Percentiles rank a stretch among this genome's conserved stretches.
Evolutionary conservation across 2,113 vertebrate species (phyloP).

Genomic region (Rhizomys pruinosus): DNA sequence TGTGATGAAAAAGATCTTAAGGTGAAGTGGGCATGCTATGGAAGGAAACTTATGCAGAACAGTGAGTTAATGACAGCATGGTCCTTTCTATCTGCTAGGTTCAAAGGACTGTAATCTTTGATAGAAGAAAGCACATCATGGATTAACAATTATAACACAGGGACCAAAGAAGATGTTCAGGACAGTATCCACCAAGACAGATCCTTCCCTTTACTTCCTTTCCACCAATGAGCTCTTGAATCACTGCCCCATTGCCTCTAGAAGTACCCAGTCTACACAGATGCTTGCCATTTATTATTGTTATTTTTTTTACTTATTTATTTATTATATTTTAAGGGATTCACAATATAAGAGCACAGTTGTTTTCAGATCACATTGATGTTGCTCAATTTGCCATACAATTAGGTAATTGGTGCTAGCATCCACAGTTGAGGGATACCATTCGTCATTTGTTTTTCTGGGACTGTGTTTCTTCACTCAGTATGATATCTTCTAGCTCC

Average conservation of each 20-base stretch:
- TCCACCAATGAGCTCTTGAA: background rate
- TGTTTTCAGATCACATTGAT: too few relatives aligned
- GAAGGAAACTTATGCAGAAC: background rate
- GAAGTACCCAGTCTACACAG: background rate
- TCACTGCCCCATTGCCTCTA: background rate
- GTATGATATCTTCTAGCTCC: too few relatives aligned
- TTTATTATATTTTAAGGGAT: too few relatives aligned
- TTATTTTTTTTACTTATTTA: too few relatives aligned
- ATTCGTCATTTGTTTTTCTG: too few relatives aligned
- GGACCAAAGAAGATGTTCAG: background rate
- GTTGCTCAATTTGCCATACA: too few relatives aligned
- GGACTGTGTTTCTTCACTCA: too few relatives aligned
- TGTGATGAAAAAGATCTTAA: background rate
- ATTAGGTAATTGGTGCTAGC: too few relatives aligned
- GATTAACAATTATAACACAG: background rate
- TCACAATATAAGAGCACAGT: too few relatives aligned
- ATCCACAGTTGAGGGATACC: too few relatives aligned
- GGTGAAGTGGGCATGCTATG: background rate
- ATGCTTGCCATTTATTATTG: constrained; percentile 12
- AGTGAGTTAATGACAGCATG: background rate
- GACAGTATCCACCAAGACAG: background rate
- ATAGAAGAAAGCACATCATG: background rate
- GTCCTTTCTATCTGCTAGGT: background rate
- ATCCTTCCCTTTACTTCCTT: background rate
- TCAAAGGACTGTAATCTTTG: background rate